Percentiles rank a stretch among this genome's conserved stretches.
Conservation (phyloP, 2,888 invertebrate species). For the Plebejus argus region DNA sequence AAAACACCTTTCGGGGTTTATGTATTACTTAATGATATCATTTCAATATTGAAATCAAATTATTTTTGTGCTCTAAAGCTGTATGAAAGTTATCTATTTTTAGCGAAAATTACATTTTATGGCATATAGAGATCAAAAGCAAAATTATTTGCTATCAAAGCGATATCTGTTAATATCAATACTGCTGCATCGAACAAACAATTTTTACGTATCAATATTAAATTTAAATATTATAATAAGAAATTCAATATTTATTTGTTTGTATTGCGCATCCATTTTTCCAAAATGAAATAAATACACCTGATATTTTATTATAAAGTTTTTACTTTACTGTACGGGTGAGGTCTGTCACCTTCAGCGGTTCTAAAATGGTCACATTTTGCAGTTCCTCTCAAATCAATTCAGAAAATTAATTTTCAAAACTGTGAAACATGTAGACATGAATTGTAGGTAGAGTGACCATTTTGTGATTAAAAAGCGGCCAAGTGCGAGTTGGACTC, state of each 20-base stretch:
- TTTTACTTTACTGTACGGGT: no score
- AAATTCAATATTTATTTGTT: background rate
- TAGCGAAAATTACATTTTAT: background rate
- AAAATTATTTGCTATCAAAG: background rate
- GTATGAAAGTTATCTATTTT: background rate
- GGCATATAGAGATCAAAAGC: background rate
- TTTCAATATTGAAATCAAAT: no score
- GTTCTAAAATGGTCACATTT: no score
- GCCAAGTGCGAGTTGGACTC: no score
- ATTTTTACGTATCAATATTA: background rate
- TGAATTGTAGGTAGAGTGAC: no score
- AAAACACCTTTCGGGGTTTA: no score
- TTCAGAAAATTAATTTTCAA: no score
- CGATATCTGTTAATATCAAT: background rate
- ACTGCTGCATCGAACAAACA: constrained; percentile 36
- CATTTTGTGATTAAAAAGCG: no score
- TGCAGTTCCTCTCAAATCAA: no score
- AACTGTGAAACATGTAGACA: no score
- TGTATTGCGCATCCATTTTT: background rate
- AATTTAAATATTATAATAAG: constrained; percentile 1
- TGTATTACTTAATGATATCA: no score
- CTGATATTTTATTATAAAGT: background rate
- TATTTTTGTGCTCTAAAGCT: background rate
- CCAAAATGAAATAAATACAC: background rate
- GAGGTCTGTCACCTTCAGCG: no score